Evolutionary conservation across 2,888 invertebrate species (phyloP).

Genomic region (Meandrusa payeni): DNA sequence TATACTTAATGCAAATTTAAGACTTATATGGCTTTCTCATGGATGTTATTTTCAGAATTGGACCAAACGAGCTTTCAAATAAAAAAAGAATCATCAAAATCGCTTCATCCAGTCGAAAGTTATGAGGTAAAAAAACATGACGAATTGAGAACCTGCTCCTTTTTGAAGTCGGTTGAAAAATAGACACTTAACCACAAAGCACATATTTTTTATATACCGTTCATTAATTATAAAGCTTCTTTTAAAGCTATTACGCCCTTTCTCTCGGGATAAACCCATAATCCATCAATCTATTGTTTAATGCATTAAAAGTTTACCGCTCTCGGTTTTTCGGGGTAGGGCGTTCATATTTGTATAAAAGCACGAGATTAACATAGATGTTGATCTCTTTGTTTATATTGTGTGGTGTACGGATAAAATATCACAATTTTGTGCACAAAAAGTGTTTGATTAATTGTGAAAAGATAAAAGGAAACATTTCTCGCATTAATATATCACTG

Average conservation of each 20-base stretch:
- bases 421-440: not conserved
- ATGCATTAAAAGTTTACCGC: slow-evolving; percentile 20
- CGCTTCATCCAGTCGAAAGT: too few relatives aligned
- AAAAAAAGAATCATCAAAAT: too few relatives aligned
- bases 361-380: slow-evolving; percentile 4
- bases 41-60: too few relatives aligned
- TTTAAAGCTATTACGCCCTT: slow-evolving; percentile 13
- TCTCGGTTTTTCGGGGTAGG: slow-evolving; percentile 10
- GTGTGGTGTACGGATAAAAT: not conserved
- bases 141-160: too few relatives aligned
- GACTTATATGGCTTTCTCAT: too few relatives aligned
- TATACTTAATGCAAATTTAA: too few relatives aligned
- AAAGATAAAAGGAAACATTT: not conserved
- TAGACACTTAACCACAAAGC: too few relatives aligned
- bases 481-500: too few relatives aligned
- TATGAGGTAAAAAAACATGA: too few relatives aligned
- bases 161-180: too few relatives aligned
- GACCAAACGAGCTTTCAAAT: too few relatives aligned
- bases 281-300: slow-evolving; percentile 24
- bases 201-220: not conserved
- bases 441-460: too few relatives aligned
- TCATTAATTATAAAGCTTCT: slow-evolving; percentile 8
- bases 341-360: slow-evolving; percentile 15
- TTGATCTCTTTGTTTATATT: slow-evolving; percentile 8
- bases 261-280: slow-evolving; percentile 17